Percentiles rank a stretch among this genome's conserved stretches.
Evolutionary conservation across 1,140 invertebrate species (phyloP).

Genomic region (Protaetia brevitarsis): DNA sequence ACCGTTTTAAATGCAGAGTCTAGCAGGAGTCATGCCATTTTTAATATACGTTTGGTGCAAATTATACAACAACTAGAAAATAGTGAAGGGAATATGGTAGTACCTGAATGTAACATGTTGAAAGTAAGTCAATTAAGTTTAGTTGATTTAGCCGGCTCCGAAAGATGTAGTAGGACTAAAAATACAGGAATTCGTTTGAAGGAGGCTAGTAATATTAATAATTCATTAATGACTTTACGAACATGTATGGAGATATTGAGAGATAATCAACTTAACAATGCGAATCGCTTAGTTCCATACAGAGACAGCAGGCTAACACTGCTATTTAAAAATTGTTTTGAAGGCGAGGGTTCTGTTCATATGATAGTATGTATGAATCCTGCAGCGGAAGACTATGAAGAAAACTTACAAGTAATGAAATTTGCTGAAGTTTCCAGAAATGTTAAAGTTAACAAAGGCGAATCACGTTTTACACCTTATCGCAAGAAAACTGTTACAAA

Average conservation of each 20-base stretch:
- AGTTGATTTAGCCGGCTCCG: constrained; percentile 94
- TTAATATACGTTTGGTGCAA: constrained; percentile 86
- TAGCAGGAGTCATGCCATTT: constrained; percentile 90
- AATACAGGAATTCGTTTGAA: constrained; percentile 56
- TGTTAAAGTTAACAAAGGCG: constrained; percentile 76
- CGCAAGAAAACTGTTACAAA: constrained; percentile 72
- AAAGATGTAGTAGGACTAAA: constrained; percentile 82
- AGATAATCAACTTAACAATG: constrained; percentile 78
- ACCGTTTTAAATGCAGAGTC: constrained; percentile 89
- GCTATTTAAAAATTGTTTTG: constrained; percentile 97
- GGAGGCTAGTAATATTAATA: constrained; percentile 76
- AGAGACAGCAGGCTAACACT: constrained; percentile 93
- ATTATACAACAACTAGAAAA: constrained; percentile 58
- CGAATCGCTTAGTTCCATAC: constrained; percentile 81
- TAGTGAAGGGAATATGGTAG: constrained; percentile 47
- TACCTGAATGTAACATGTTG: constrained; percentile 66
- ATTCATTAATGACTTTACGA: constrained; percentile 78
- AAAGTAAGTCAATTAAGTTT: constrained; percentile 82
- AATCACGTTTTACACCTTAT: constrained; percentile 54
- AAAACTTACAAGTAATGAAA: constrained; percentile 91
- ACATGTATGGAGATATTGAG: constrained; percentile 87
- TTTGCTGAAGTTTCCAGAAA: constrained; percentile 95
- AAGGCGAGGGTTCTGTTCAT: constrained; percentile 90
- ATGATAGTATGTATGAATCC: constrained; percentile 99
- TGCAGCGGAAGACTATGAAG: constrained; percentile 86